Conservation (phyloP, 2,797 vertebrate genomes). For the Muscicapa striata region DNA sequence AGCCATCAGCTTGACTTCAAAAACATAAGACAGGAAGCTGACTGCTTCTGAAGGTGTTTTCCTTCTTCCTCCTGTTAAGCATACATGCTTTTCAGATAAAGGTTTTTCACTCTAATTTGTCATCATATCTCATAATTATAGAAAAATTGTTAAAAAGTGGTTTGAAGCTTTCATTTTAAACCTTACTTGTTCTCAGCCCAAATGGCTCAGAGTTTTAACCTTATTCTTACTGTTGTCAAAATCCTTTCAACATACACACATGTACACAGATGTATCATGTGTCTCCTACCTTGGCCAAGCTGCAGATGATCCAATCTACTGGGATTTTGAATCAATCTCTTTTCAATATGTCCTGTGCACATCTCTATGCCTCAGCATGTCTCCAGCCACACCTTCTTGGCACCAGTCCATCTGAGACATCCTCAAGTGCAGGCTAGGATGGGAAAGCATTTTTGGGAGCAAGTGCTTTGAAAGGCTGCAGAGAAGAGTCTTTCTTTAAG, state of each 20-base stretch:
- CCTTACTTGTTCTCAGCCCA: neutral
- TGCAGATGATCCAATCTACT: neutral
- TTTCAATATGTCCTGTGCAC: neutral
- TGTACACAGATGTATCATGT: rapidly evolving
- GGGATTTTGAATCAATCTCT: neutral
- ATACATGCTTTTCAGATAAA: neutral
- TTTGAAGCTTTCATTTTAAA: neutral
- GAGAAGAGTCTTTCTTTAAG: neutral
- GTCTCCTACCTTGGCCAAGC: neutral
- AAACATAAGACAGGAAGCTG: slow-evolving; percentile 48
- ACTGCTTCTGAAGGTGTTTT: slow-evolving; percentile 40
- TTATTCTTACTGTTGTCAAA: neutral
- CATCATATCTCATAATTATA: neutral
- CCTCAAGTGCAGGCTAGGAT: neutral
- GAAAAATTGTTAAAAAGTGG: neutral
- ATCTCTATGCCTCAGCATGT: neutral
- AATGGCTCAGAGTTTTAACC: neutral
- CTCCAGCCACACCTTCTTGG: neutral
- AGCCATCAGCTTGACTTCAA: slow-evolving; percentile 29
- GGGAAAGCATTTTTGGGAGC: neutral
- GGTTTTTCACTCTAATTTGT: neutral
- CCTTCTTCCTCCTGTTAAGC: slow-evolving; percentile 10
- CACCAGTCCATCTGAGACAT: neutral
- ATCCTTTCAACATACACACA: neutral
- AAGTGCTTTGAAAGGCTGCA: neutral